Percentiles rank a stretch among this genome's conserved stretches.
These are phyloP conservation scores for Oscheius sp. DNA, from an alignment of 2,888 invertebrate genomes.

Conservation along the genomic window DNA sequence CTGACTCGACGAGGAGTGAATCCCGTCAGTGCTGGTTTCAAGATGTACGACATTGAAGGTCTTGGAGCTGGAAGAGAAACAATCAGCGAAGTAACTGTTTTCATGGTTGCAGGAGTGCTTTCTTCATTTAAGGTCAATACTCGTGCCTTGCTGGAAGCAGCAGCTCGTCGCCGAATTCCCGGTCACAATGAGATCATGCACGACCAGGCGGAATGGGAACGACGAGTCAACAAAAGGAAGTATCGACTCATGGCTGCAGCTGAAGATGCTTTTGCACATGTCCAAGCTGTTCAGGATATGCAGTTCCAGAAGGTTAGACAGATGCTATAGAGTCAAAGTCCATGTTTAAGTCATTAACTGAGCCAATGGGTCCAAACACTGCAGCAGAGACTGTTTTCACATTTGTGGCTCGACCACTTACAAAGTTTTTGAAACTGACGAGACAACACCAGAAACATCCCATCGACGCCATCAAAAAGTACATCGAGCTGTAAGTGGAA, in stretches of 20 bases:
- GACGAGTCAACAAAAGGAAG: constrained; percentile 64
- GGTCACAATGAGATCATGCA: constrained; percentile 89
- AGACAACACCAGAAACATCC: constrained; percentile 95
- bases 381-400: constrained; percentile 98
- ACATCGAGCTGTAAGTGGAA: constrained; percentile 53
- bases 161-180: constrained; percentile 87
- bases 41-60: constrained; percentile 95
- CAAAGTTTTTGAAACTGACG: constrained; percentile 93
- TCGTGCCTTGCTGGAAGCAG: constrained; percentile 81
- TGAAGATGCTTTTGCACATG: constrained; percentile 97
- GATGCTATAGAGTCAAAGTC: background rate
- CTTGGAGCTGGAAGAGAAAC: constrained; percentile 62
- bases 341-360: constrained; percentile 76
- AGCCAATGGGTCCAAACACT: constrained; percentile 91
- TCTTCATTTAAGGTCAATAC: constrained; percentile 79
- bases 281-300: constrained; percentile 74
- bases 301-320: constrained; percentile 26
- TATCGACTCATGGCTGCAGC: constrained; percentile 91
- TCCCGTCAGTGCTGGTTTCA: constrained; percentile 79
- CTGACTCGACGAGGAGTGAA: constrained; percentile 45
- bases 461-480: constrained; percentile 80
- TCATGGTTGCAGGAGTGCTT: background rate
- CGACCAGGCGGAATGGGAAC: constrained; percentile 87
- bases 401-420: constrained; percentile 92
- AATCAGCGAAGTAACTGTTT: constrained; percentile 45